Conservation (phyloP, 2,113 vertebrate species). For the Chloebia gouldiae region DNA sequence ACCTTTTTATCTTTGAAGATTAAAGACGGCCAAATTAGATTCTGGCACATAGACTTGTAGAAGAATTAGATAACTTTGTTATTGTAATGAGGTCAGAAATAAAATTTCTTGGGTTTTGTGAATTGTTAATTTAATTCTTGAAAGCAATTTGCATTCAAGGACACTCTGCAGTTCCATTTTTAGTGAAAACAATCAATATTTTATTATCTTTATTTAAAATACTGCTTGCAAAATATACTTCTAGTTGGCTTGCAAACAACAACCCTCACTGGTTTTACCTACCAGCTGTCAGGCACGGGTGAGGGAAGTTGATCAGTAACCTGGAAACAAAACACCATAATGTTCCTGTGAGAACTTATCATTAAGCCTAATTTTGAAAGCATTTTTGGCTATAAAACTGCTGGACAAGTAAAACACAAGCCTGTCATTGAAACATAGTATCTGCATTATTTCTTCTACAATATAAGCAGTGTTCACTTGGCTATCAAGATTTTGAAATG, state of each 20-base stretch:
- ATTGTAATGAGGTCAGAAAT: slow-evolving; percentile 43
- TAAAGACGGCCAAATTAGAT: slow-evolving; percentile 46
- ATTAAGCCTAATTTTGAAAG: background rate
- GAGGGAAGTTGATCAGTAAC: background rate
- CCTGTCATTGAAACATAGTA: background rate
- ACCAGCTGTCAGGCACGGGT: background rate
- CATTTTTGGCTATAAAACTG: background rate
- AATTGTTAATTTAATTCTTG: slow-evolving; percentile 48
- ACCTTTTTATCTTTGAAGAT: slow-evolving; percentile 41
- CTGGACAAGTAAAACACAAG: background rate
- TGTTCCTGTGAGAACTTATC: background rate
- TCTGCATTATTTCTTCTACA: background rate
- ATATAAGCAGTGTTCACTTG: background rate
- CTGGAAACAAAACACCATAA: background rate
- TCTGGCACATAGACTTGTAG: background rate
- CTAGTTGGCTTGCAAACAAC: background rate
- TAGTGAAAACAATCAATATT: background rate
- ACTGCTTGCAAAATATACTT: background rate
- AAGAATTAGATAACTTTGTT: slow-evolving; percentile 30
- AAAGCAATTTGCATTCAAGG: background rate
- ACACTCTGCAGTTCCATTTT: background rate
- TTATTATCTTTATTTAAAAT: slow-evolving; percentile 3
- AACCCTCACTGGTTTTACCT: background rate
- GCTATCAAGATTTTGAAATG: background rate
- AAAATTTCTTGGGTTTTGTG: background rate